A percentile compares a stretch with the other conserved stretches of the same genome.
These are phyloP conservation scores for Oncorhynchus keta DNA, from an alignment of 2,113 vertebrate species.

Conservation along the genomic window DNA sequence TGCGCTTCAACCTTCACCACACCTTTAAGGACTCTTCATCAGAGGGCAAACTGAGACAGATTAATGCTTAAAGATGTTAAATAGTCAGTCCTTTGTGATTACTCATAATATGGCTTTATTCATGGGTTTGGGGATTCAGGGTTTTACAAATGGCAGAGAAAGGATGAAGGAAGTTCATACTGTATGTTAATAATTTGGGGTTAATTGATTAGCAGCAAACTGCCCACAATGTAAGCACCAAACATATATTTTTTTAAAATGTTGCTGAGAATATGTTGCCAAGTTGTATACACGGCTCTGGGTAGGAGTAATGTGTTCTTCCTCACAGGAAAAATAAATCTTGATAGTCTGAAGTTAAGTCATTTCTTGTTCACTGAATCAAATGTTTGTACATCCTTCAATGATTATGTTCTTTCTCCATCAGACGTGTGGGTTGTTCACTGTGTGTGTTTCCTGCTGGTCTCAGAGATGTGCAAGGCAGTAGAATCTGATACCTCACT, in stretches of 20 bases:
- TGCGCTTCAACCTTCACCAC: conserved; percentile 60
- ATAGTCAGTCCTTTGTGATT: conserved; percentile 25
- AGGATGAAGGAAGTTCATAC: too few species aligned
- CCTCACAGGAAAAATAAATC: background rate
- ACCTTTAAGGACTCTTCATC: conserved; percentile 53
- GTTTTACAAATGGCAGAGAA: background rate
- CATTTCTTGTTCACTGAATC: conserved; percentile 17
- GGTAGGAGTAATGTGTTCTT: background rate
- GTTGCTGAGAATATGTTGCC: too few species aligned
- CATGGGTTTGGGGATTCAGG: background rate
- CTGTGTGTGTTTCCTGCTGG: conserved; percentile 38
- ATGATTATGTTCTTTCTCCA: conserved; percentile 27
- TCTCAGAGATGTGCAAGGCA: conserved; percentile 61
- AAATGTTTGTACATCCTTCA: conserved; percentile 47
- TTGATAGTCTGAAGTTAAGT: background rate
- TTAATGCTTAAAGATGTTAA: conserved; percentile 55
- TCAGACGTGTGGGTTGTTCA: conserved; percentile 38
- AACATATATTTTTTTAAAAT: too few species aligned
- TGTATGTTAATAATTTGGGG: too few species aligned
- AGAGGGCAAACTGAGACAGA: conserved; percentile 28
- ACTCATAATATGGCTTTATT: conserved; percentile 17
- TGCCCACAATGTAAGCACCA: too few species aligned
- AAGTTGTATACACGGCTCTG: background rate
- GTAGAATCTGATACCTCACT: conserved; percentile 66
- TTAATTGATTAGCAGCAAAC: too few species aligned